phyloP scores from a whole-genome alignment of 2,797 vertebrate genomes.

The Setipinna tenuifilis region DNA sequence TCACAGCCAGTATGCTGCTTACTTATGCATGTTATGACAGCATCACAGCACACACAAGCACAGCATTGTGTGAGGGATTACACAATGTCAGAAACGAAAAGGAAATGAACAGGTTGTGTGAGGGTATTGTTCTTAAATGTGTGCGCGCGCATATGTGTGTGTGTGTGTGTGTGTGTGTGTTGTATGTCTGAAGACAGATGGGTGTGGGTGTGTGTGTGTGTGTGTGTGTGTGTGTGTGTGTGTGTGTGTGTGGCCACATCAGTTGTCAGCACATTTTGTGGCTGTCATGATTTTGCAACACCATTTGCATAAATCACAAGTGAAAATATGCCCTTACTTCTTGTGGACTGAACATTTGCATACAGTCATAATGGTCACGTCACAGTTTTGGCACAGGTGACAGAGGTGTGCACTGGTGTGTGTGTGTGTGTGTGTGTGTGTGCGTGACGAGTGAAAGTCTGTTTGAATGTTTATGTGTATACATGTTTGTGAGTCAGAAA shows the following conservation, averaged over 20 bases:
- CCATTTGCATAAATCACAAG: not conserved
- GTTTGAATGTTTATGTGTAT: not conserved
- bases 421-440: not conserved
- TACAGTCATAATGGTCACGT: not conserved
- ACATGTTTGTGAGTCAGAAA: not conserved
- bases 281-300: not conserved
- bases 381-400: not conserved
- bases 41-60: not conserved
- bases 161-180: not conserved
- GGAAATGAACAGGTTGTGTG: conserved; percentile 23
- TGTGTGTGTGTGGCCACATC: not conserved
- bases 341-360: not conserved
- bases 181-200: not conserved
- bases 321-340: not conserved
- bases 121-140: not conserved
- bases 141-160: not conserved
- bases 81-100: not conserved
- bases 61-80: not conserved
- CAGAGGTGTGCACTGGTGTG: not conserved
- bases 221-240: not conserved
- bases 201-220: not conserved
- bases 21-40: conserved; percentile 24
- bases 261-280: not conserved
- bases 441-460: not conserved
- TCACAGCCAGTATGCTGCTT: not conserved